Evolutionary conservation across 2,888 invertebrate species (phyloP), one percentile per base, ranked within the genome.

Genomic region (Ochropleura plecta): DNA sequence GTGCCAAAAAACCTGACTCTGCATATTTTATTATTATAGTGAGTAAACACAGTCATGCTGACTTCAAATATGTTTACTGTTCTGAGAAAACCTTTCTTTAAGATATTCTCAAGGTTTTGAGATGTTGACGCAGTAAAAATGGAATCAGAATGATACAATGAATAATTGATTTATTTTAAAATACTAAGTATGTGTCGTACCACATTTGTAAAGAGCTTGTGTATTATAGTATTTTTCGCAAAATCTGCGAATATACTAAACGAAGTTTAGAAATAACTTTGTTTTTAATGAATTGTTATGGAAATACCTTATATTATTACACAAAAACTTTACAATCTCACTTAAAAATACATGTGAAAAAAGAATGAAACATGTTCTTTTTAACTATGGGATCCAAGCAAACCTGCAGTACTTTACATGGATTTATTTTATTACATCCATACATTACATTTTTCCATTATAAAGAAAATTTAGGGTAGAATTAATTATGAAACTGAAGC

Each of bases 1-100:
- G 53, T 83, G 83, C 86, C 83, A 83, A 86, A 67, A 83, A 79
- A 44, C 53, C 73, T 82, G 79, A 87, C 81, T 75, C 62, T 16
- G 64, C 75, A 69, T 59, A 64, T 67, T 65, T 55, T 65, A 68
- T 64, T 55, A 71, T 57, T 46, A 70, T 42, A 67, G 60, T 72
- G 20, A 69, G 76, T 48, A 70, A 40, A 78, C 63, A 78, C 5
- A 59, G 69, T 83, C 78, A 83, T 78, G 55, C 78, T 78, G 83
- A 78, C 63, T 57, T 66, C 5, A 30, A 53, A 74, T 59, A 16
- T 72, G 59, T 64, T 59, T 64, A 59, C n/a, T 49, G 10, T 48
- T 78, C 46, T 40, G 40, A 30, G 55, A 69, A 63, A 62, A 62
- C 12, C 51, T 63, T 40, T 46, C 14, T 44, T 44, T 40, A 42